Evolutionary conservation across 2,113 vertebrate species (phyloP), one percentile per base, ranked within the genome.

Genomic region (Cheirogaleus medius): DNA sequence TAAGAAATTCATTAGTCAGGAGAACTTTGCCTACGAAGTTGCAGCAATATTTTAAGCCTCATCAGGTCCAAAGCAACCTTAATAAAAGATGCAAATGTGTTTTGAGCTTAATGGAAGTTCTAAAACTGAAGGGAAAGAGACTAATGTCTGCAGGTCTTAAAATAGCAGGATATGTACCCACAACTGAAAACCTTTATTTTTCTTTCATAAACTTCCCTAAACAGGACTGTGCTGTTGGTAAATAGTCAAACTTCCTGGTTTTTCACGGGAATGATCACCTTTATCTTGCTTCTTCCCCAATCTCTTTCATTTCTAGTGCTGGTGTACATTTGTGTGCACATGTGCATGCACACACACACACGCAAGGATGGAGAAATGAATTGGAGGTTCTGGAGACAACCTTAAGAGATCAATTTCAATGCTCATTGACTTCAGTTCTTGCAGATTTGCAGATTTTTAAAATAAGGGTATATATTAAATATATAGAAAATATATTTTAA

Each of bases 101-200:
- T 91, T 84, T 82, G 64, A 90, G 20, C 23, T 63, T 25, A 77
- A 21, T 27, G 18, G 63, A 89, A 94, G 80, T 83, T 80, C 89
- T 97, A 83, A 87, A 97, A 91, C 60, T 47, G 37, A 78, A 58
- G 11, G 9, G 44, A 89, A 92, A 52, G 54, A 83, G 63, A 74
- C 5, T 63, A 73, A 87, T 52, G n/a, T 52, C 11, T 52, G 4
- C 3, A 32, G n/a, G 63, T 82, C 42, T 97, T 90, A 84, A 73
- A 49, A 90, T 5, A 76, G 17, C 4, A 90, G 87, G 32, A 14
- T 76, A 44, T 29, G 17, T 11, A 87, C 6, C 14, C 25, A 71
- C 23, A 96, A 85, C 17, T 27, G 32, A 84, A 93, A 95, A 84
- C 2, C 4, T 15, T 81, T 68, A 21, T 58, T 14, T 34, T 56